Evolutionary conservation across 1,140 invertebrate species (phyloP).

Genomic region (Episyrphus balteatus): DNA sequence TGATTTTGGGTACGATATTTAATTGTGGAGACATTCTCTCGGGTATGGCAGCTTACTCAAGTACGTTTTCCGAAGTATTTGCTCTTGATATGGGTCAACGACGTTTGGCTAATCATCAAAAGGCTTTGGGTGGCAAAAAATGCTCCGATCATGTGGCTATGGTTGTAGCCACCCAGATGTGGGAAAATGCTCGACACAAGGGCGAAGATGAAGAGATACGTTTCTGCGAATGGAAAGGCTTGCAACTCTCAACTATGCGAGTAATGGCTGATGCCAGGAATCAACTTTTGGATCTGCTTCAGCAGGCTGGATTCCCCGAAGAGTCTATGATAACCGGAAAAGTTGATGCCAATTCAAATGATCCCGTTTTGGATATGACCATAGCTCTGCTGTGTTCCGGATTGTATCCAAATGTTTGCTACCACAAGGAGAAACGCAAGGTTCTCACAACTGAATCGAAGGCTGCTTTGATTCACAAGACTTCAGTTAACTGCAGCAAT

Average conservation of each 20-base stretch:
- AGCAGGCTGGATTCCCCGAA: slow-evolving; percentile 78
- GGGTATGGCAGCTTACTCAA: slow-evolving; percentile 88
- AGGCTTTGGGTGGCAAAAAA: slow-evolving; percentile 69
- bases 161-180: slow-evolving; percentile 79
- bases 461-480: slow-evolving; percentile 88
- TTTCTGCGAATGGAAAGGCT: slow-evolving; percentile 85
- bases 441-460: slow-evolving; percentile 93
- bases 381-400: slow-evolving; percentile 80
- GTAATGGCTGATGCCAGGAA: slow-evolving; percentile 88
- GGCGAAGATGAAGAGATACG: slow-evolving; percentile 69
- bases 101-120: slow-evolving; percentile 63
- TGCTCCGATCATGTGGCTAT: slow-evolving; percentile 93
- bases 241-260: slow-evolving; percentile 77
- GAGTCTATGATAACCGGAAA: slow-evolving; percentile 61
- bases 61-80: slow-evolving; percentile 86
- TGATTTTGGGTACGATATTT: slow-evolving; percentile 79
- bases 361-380: slow-evolving; percentile 74
- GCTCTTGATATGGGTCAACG: slow-evolving; percentile 52
- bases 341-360: slow-evolving; percentile 64
- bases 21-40: slow-evolving; percentile 78
- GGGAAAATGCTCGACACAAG: slow-evolving; percentile 63
- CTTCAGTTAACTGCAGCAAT: slow-evolving; percentile 90
- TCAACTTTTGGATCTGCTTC: slow-evolving; percentile 75
- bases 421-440: slow-evolving; percentile 90
- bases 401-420: slow-evolving; percentile 93